Evolutionary conservation across 1,140 invertebrate species (phyloP).

Genomic region (Chironomus tepperi): DNA sequence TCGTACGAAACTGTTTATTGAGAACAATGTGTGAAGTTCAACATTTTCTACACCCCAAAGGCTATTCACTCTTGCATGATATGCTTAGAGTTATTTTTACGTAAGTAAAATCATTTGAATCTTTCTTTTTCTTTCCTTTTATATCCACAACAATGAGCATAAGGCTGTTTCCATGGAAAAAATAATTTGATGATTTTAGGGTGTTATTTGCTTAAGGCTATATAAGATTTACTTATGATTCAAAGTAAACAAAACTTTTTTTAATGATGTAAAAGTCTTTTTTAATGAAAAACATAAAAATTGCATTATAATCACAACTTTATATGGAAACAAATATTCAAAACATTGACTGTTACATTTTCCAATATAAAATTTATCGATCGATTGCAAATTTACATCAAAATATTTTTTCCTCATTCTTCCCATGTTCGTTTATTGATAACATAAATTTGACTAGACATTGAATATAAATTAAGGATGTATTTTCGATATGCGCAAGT

Average conservation of each 20-base stretch:
- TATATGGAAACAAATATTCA: too few relatives aligned
- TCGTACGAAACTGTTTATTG: constrained; percentile 55
- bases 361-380: not conserved
- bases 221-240: not conserved
- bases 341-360: too few relatives aligned
- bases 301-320: too few relatives aligned
- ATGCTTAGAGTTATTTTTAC: constrained; percentile 53
- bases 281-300: constrained; percentile 24
- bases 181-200: constrained; percentile 22
- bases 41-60: constrained; percentile 45
- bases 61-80: constrained; percentile 56
- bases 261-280: too few relatives aligned
- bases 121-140: not conserved
- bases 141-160: constrained; percentile 10
- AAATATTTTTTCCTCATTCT: constrained; percentile 26
- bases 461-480: too few relatives aligned
- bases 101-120: constrained; percentile 41
- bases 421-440: too few relatives aligned
- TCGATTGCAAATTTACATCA: constrained; percentile 29
- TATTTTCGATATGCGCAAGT: too few relatives aligned
- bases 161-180: not conserved
- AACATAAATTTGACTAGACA: too few relatives aligned
- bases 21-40: constrained; percentile 58
- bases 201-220: constrained; percentile 10
- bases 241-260: not conserved